phyloP scores from a whole-genome alignment of 2,797 vertebrate species.

The Acipenser oxyrinchus region DNA sequence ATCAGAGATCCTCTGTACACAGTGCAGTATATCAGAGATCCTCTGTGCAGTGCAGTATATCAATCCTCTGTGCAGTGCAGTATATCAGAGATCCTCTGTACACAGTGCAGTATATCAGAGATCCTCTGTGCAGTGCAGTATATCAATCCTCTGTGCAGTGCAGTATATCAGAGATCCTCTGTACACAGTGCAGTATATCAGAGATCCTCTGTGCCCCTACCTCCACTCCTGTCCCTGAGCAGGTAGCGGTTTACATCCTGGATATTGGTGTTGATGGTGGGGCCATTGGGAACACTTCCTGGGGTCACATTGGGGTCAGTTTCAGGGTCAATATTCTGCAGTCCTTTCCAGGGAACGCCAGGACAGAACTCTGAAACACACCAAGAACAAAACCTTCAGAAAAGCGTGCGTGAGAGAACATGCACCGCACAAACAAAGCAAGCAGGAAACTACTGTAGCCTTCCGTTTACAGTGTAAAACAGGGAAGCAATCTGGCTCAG shows the following conservation, averaged over 20 bases:
- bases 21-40: too few relatives aligned
- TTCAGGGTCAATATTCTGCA: conserved; percentile 96
- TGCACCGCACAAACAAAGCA: too few relatives aligned
- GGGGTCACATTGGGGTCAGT: conserved; percentile 97
- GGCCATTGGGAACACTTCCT: conserved; percentile 90
- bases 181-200: too few relatives aligned
- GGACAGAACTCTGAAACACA: conserved; percentile 82
- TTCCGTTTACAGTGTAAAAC: too few relatives aligned
- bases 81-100: too few relatives aligned
- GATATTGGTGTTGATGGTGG: conserved; percentile 95
- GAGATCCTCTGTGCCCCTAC: conserved; percentile 42
- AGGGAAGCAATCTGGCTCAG: too few relatives aligned
- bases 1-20: too few relatives aligned
- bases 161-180: too few relatives aligned
- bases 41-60: too few relatives aligned
- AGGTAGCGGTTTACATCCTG: conserved; percentile 97
- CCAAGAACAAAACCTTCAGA: background rate
- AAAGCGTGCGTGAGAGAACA: background rate
- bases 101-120: too few relatives aligned
- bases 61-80: too few relatives aligned
- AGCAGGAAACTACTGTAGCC: too few relatives aligned
- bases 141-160: background rate
- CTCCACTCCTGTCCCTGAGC: conserved; percentile 84
- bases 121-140: background rate
- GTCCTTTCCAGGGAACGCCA: conserved; percentile 96